A percentile compares a stretch with the other conserved stretches of the same genome.
phyloP scores from a whole-genome alignment of 2,113 vertebrate genomes.

The Riparia riparia region DNA sequence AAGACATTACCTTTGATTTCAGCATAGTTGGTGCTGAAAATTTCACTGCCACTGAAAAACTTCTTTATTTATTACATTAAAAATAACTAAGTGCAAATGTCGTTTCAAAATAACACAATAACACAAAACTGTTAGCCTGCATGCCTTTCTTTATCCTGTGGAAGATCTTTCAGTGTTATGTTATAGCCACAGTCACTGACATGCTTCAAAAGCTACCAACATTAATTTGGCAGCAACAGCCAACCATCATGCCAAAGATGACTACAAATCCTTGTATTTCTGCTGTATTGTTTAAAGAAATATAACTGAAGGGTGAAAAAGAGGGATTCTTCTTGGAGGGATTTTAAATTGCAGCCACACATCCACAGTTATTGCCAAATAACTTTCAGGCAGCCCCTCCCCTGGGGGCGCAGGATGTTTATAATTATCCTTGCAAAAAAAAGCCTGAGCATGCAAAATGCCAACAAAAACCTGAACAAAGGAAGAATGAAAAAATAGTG shows the following conservation, averaged over 20 bases:
- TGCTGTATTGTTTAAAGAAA: background rate
- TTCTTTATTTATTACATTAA: background rate
- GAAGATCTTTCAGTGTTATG: background rate
- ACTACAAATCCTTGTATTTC: background rate
- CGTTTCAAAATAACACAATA: background rate
- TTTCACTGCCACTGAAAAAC: background rate
- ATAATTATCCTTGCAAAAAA: background rate
- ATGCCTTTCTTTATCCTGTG: background rate
- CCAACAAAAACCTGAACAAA: background rate
- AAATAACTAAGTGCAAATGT: background rate
- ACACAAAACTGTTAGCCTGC: background rate
- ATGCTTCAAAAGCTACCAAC: background rate
- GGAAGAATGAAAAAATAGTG: background rate
- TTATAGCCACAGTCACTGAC: fast-evolving
- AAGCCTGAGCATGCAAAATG: background rate
- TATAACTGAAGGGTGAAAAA: background rate
- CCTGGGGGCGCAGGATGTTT: fast-evolving
- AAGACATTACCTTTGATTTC: background rate
- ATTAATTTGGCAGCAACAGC: background rate
- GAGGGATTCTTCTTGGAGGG: background rate
- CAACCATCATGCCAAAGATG: background rate
- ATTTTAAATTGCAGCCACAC: background rate
- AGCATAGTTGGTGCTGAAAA: background rate
- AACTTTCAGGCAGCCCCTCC: background rate
- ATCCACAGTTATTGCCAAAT: fast-evolving